Base-by-base conservation (phyloP, 2,888 invertebrate species). In the Nomada ferruginata region DNA sequence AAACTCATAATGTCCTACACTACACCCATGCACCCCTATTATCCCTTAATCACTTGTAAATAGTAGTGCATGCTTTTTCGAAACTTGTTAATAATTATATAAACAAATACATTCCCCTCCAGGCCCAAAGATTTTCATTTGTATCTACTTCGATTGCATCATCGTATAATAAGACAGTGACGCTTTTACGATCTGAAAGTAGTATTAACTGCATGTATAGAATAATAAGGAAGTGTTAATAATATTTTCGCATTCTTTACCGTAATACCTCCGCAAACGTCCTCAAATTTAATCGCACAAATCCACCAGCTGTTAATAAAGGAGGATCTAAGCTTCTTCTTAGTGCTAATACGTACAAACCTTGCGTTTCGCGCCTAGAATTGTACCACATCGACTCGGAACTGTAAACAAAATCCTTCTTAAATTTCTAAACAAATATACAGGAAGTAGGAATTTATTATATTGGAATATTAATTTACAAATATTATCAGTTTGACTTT, bases 201-300 rank as follows among this genome's bases (percentile, higher is more conserved):
- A 36, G 36, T 36, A 36, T 36, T 7, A 7, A 0, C 0, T 18
- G 10, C 9, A 26, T 23, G 7, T 18, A 36, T 9, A 53, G 20
- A 13, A 36, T 36, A 7, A 1, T 7, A 36, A 36, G 7, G 7
- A 36, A 36, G 36, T 36, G 1, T 36, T 0, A 36, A 7, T 36
- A 1, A 36, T 2, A 10, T 2, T n/a, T 20, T 23, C 2, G 7
- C 15, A 23, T 23, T 59, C 23, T 5, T 15, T 44, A 11, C 0
- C 36, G 36, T 55, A n/a, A 5, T 26, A 72, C 72, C 26, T 64
- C 55, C 15, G 72, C 11, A n/a, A 72, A 72, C n/a, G n/a, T 72
- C 23, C 68, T 1, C 13, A 59, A 42, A 50, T 74, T 42, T n/a
- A 74, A 23, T 2, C 20, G 11, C 2, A 68, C 5, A 9, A 66